These are phyloP conservation scores for Hydropsyche betteni DNA, from an alignment of 2,888 invertebrate species.

Conservation along the genomic window DNA sequence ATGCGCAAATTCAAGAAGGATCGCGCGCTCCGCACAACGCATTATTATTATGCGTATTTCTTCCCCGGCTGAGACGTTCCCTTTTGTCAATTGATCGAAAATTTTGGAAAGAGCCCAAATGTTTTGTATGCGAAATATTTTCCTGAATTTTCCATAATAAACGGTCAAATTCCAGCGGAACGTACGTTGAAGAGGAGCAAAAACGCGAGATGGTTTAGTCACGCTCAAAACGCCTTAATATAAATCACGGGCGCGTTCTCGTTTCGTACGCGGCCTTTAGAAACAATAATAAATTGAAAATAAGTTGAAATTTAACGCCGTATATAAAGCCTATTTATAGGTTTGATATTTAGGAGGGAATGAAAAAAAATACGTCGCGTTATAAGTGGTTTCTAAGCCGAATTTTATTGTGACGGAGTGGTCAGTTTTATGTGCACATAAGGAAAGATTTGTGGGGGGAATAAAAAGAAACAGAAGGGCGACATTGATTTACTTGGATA, in stretches of 20 bases:
- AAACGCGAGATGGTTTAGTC: too few species aligned
- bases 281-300: too few species aligned
- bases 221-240: too few species aligned
- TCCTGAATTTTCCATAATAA: conserved; percentile 4
- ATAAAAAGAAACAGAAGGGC: neutral
- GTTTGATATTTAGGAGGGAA: neutral
- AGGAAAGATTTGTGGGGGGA: conserved; percentile 19
- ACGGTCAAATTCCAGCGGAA: neutral
- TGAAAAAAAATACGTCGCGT: conserved; percentile 17
- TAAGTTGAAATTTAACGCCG: too few species aligned
- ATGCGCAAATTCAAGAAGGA: too few species aligned
- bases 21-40: too few species aligned
- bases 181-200: too few species aligned
- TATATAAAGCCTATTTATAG: too few species aligned
- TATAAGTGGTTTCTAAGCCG: conserved; percentile 21
- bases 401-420: conserved; percentile 31
- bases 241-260: too few species aligned
- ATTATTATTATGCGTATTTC: too few species aligned
- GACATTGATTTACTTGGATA: conserved; percentile 7
- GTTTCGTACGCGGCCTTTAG: too few species aligned
- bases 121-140: conserved; percentile 10
- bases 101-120: conserved; percentile 8
- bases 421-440: conserved; percentile 28
- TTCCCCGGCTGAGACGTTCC: too few species aligned
- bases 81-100: conserved; percentile 13